phyloP scores from a whole-genome alignment of 2,797 vertebrate genomes.

The Sebastes trivittatus region DNA sequence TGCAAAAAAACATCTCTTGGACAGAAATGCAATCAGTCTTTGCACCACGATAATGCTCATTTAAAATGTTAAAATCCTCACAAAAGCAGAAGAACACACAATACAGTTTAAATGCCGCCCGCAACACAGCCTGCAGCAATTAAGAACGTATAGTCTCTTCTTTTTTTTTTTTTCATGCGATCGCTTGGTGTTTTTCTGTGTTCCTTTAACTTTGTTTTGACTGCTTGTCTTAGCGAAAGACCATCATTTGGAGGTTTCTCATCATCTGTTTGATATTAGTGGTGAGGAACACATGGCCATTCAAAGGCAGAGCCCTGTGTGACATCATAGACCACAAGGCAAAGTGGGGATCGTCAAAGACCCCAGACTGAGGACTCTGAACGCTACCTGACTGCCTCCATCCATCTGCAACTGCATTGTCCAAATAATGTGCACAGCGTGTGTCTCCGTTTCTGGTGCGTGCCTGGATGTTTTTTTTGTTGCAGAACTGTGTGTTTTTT shows the following conservation, averaged over 20 bases:
- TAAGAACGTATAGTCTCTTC: slow-evolving; percentile 59
- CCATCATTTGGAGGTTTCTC: slow-evolving; percentile 84
- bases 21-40: neutral
- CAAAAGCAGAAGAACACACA: slow-evolving; percentile 45
- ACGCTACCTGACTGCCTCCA: slow-evolving; percentile 73
- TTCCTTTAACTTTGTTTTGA: slow-evolving; percentile 87
- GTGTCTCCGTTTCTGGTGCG: slow-evolving; percentile 9
- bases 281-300: slow-evolving; percentile 86
- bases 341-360: slow-evolving; percentile 76
- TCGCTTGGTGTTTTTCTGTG: slow-evolving; percentile 78
- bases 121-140: slow-evolving; percentile 73
- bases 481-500: neutral
- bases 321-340: slow-evolving; percentile 85
- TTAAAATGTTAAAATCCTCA: slow-evolving; percentile 26
- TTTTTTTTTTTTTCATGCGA: slow-evolving; percentile 69
- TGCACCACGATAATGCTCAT: slow-evolving; percentile 10
- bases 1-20: slow-evolving; percentile 30
- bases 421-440: slow-evolving; percentile 20
- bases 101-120: slow-evolving; percentile 28
- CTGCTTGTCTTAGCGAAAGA: slow-evolving; percentile 86
- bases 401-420: slow-evolving; percentile 46
- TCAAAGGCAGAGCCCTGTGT: slow-evolving; percentile 83
- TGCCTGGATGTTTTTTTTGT: neutral
- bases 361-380: slow-evolving; percentile 69
- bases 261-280: slow-evolving; percentile 90